Evolutionary conservation across 2,888 invertebrate genomes (phyloP).

Genomic region (Scaptomyza polygonia): DNA sequence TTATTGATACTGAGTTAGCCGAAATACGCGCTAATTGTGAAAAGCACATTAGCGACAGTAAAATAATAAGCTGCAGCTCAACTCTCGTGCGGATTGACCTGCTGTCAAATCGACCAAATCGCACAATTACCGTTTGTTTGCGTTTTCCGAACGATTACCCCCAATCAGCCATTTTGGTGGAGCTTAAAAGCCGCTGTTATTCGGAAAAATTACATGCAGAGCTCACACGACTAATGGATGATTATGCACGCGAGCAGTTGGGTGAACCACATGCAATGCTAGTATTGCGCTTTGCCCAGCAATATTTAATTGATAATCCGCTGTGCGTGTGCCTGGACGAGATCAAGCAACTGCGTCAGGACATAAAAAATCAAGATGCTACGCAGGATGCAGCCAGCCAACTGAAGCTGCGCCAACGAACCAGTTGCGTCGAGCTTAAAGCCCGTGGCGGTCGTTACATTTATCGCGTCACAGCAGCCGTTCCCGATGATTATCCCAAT

Average conservation of each 20-base stretch:
- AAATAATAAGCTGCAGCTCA: constrained; percentile 88
- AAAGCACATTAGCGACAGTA: constrained; percentile 87
- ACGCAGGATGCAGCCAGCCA: constrained; percentile 84
- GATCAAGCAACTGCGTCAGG: constrained; percentile 86
- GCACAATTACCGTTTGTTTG: constrained; percentile 87
- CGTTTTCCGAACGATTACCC: constrained; percentile 89
- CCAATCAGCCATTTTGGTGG: constrained; percentile 86
- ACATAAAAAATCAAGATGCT: constrained; percentile 77
- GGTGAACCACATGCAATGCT: constrained; percentile 87
- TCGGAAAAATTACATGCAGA: constrained; percentile 87
- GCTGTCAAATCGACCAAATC: constrained; percentile 86
- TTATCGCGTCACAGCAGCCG: constrained; percentile 86
- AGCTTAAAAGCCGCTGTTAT: constrained; percentile 89
- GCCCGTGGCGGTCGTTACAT: constrained; percentile 87
- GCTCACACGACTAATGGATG: constrained; percentile 86
- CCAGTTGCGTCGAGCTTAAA: constrained; percentile 86
- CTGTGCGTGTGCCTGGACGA: constrained; percentile 90
- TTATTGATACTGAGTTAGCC: constrained; percentile 88
- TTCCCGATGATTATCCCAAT: constrained; percentile 88
- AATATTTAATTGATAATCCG: constrained; percentile 88
- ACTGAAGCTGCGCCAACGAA: constrained; percentile 88
- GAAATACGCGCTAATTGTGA: constrained; percentile 88
- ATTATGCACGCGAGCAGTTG: constrained; percentile 86
- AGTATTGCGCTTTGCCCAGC: constrained; percentile 87
- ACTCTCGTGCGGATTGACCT: constrained; percentile 89